A percentile compares a stretch with the other conserved stretches of the same genome.
These are phyloP conservation scores for Saccostrea cuccullata DNA, from an alignment of 1,140 invertebrate genomes.

Conservation along the genomic window DNA sequence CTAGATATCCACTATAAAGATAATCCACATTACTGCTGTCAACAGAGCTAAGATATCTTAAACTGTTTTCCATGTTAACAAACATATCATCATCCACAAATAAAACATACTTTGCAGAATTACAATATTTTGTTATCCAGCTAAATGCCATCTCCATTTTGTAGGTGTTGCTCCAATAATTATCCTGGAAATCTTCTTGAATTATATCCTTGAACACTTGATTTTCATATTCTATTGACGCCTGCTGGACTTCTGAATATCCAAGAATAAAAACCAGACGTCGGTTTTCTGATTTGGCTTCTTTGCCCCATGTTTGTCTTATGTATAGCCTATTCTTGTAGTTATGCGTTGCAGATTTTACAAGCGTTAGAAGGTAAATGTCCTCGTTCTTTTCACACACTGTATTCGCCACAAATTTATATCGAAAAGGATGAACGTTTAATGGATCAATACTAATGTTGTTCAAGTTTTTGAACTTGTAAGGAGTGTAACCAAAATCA, in stretches of 20 bases:
- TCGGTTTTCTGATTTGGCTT: background rate
- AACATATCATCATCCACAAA: slow-evolving; percentile 52
- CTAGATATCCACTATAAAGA: slow-evolving; percentile 39
- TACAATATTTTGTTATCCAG: slow-evolving; percentile 44
- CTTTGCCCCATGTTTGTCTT: slow-evolving; percentile 43
- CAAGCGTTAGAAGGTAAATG: slow-evolving; percentile 22
- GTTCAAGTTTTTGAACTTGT: background rate
- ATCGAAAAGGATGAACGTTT: background rate
- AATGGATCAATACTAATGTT: background rate
- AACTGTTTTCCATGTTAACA: slow-evolving; percentile 39
- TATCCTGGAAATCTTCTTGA: slow-evolving; percentile 47
- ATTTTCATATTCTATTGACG: slow-evolving; percentile 20
- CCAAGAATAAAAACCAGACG: slow-evolving; percentile 38
- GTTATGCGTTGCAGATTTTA: slow-evolving; percentile 34
- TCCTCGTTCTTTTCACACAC: background rate
- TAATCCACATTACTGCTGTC: background rate
- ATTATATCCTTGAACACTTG: slow-evolving; percentile 30
- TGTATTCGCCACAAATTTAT: background rate
- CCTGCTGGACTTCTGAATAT: background rate
- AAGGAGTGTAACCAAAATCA: background rate
- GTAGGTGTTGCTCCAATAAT: slow-evolving; percentile 44
- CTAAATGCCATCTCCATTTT: slow-evolving; percentile 50
- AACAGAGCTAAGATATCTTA: background rate
- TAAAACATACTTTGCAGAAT: background rate
- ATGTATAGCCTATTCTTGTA: slow-evolving; percentile 16